Evolutionary conservation across 1,140 invertebrate genomes (phyloP).

Genomic region (Drosophila simulans): DNA sequence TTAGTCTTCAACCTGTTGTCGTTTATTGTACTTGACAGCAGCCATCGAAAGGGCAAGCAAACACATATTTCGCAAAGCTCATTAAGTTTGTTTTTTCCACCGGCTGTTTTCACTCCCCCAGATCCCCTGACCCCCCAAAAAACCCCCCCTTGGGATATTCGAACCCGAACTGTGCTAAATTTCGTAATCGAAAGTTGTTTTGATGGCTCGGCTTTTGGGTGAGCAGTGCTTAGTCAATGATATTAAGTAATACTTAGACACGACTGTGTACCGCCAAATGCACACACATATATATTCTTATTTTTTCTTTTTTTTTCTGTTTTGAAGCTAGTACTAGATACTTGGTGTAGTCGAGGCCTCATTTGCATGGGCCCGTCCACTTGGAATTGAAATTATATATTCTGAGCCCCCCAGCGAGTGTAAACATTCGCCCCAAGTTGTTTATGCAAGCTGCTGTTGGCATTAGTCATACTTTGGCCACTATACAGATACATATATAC

Average conservation of each 20-base stretch:
- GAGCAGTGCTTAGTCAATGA: constrained; percentile 73
- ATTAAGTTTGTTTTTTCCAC: constrained; percentile 63
- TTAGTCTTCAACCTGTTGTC: constrained; percentile 79
- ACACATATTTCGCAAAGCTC: constrained; percentile 80
- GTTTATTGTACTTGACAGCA: constrained; percentile 82
- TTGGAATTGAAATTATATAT: constrained; percentile 54
- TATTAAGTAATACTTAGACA: constrained; percentile 78
- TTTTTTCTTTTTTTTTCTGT: background rate
- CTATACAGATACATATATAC: constrained; percentile 4
- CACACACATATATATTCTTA: background rate
- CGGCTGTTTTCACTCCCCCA: background rate
- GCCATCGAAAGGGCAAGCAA: constrained; percentile 82
- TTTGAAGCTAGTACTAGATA: constrained; percentile 23
- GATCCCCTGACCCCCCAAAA: background rate
- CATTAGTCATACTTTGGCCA: constrained; percentile 42
- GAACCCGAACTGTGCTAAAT: constrained; percentile 67
- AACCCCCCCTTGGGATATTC: constrained; percentile 7
- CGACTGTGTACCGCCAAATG: constrained; percentile 3
- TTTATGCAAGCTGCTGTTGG: constrained; percentile 52
- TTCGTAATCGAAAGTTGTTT: constrained; percentile 82
- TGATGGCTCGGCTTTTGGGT: constrained; percentile 68
- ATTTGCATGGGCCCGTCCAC: constrained; percentile 51
- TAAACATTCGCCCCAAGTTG: constrained; percentile 50
- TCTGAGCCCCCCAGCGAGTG: constrained; percentile 28
- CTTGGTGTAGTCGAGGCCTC: constrained; percentile 51